Base-by-base conservation (phyloP, 2,888 invertebrate genomes). In the Acronicta leporina region DNA sequence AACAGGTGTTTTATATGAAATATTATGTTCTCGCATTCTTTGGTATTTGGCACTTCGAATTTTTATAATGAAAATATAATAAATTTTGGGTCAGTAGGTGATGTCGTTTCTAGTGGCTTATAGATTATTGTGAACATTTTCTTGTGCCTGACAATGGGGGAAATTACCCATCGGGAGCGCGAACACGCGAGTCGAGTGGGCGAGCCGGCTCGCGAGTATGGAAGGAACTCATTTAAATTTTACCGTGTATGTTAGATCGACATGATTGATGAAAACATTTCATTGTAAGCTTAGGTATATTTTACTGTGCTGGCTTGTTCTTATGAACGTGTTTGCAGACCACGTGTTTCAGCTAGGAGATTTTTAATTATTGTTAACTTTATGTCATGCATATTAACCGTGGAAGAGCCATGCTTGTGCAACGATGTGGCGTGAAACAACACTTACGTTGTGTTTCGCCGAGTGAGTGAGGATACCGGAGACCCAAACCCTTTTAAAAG, bases 111-210 rank as follows among this genome's bases (percentile, higher is more conserved):
- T 53, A 76, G 80, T 57, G 33, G 45, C 51, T 45, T 64, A 65
- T 43, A 43, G 58, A 72, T 68, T 66, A 40, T 25, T 71, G 80
- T 76, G 58, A 83, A 85, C 81, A 87, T 89, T 92, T 92, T 90
- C 91, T 92, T 92, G 91, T 78, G 83, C 77, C 83, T 89, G 91
- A 94, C 94, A 94, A 94, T 93, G 79, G 91, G 85, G 92, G 83
- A 92, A 94, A 94, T 94, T 92, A 94, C 92, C 93, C 89, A 88
- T 88, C 77, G 89, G 85, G 87, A 75, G 85, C 82, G 88, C 88
- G 90, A 85, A 88, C 86, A 84, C 83, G 79, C 82, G 80, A 77
- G 77, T 75, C 81, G 83, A 88, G 87, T 86, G 85, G 87, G 84
- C 75, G 80, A 75, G 60, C 59, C 59, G 80, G 59, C 72, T 57